Base-by-base conservation (phyloP, 2,888 invertebrate genomes). In the Helicoverpa assulta region DNA sequence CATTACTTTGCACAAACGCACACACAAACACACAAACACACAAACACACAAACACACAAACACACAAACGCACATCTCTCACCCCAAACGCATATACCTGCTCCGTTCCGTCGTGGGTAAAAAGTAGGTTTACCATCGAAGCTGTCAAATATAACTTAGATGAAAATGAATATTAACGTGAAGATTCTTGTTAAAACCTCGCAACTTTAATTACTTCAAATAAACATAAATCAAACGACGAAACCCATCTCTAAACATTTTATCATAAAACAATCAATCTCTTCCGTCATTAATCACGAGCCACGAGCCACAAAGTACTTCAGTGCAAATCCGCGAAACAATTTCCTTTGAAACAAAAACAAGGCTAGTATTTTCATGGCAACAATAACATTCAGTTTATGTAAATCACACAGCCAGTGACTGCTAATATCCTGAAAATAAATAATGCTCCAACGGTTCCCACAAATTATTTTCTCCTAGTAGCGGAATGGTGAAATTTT, bases 341-440 rank as follows among this genome's bases (percentile, higher is more conserved):
- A 80, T 77, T 73, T 82, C 64, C 59, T 70, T 26, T 29, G 37
- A 55, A 68, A 67, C 76, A 76, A 78, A 80, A 83, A 70, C 67
- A 78, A 26, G 63, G 54, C 68, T 63, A 76, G 57, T 62, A 61
- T 76, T 81, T 75, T 81, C 75, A 70, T 70, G 76, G 65, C 62
- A 76, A 80, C 71, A 81, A 89, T 88, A 89, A 86, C 83, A 88
- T 88, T 86, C 85, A 84, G 87, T 88, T 90, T 89, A 91, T 91
- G 90, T 90, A 90, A 90, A 91, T 90, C 88, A 84, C 82, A 58
- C 72, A 85, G 84, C 86, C 85, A 89, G 85, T 86, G 90, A 86
- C 89, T 90, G 90, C 88, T 90, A 90, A 91, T 91, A 91, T 92
- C 91, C 91, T 90, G 81, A 67, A 84, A 83, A 89, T 91, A 90